These are phyloP conservation scores for Lethrus apterus DNA, from an alignment of 1,140 invertebrate genomes.

Conservation along the genomic window DNA sequence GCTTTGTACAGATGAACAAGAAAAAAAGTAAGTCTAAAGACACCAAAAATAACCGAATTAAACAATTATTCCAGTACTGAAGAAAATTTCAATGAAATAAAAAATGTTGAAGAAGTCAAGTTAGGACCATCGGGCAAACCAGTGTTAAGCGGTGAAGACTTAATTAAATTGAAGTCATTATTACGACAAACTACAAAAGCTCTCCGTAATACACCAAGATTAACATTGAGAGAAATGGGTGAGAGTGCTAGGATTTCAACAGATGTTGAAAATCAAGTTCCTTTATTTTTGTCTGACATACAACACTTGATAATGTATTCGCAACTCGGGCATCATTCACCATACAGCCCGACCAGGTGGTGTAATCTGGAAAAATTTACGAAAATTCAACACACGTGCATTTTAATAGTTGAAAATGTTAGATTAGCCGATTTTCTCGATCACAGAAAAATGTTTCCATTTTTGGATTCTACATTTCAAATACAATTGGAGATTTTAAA, in stretches of 20 bases:
- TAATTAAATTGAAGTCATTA: slow-evolving; percentile 46
- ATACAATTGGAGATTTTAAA: slow-evolving; percentile 65
- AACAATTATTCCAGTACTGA: no score
- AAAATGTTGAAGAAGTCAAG: background rate
- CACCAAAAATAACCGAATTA: no score
- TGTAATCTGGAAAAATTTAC: slow-evolving; percentile 68
- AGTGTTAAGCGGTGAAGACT: slow-evolving; percentile 45
- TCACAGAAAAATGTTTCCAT: slow-evolving; percentile 55
- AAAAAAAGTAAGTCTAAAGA: no score
- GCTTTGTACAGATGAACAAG: slow-evolving; percentile 30
- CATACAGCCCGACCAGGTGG: slow-evolving; percentile 66
- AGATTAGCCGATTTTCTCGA: slow-evolving; percentile 63
- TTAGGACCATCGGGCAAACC: slow-evolving; percentile 20
- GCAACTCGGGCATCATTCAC: slow-evolving; percentile 60
- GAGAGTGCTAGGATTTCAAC: slow-evolving; percentile 50
- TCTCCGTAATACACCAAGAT: slow-evolving; percentile 47
- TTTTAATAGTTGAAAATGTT: slow-evolving; percentile 71
- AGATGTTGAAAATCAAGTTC: slow-evolving; percentile 52
- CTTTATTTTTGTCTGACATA: slow-evolving; percentile 72
- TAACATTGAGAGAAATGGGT: slow-evolving; percentile 54
- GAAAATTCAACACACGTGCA: slow-evolving; percentile 59
- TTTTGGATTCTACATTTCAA: slow-evolving; percentile 52
- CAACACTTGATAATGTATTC: slow-evolving; percentile 76
- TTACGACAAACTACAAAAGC: slow-evolving; percentile 48
- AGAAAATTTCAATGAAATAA: slow-evolving; percentile 8